Conservation (phyloP, 2,797 vertebrate genomes). For the Sorex maritimensis region DNA sequence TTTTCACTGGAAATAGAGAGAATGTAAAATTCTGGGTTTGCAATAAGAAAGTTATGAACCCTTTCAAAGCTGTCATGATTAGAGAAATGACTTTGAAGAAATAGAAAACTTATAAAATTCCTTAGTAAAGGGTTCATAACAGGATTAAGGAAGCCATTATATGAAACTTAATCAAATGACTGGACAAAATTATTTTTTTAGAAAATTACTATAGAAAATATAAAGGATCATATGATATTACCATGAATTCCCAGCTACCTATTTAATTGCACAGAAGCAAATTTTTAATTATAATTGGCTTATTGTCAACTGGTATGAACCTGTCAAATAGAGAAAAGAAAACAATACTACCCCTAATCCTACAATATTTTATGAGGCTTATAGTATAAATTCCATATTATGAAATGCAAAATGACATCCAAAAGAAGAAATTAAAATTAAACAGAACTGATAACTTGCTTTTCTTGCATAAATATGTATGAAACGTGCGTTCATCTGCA, state of each 20-base stretch:
- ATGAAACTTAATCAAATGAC: not conserved
- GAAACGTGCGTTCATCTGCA: slow-evolving; percentile 48
- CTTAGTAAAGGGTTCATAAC: accelerated
- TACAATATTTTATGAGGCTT: not conserved
- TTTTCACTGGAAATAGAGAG: not conserved
- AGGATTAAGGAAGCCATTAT: not conserved
- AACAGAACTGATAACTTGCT: slow-evolving; percentile 37
- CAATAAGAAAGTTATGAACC: not conserved
- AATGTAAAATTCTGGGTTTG: not conserved
- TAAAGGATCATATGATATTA: too few relatives aligned
- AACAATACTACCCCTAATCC: not conserved
- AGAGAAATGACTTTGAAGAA: not conserved
- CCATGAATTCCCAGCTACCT: not conserved
- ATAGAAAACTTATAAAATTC: not conserved
- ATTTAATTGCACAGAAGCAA: not conserved
- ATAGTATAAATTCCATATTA: not conserved
- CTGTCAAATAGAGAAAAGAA: not conserved
- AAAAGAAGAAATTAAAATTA: slow-evolving; percentile 60
- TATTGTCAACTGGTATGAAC: not conserved
- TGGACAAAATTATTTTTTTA: not conserved
- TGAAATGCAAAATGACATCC: slow-evolving; percentile 55
- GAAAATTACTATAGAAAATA: too few relatives aligned
- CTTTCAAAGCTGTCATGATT: not conserved
- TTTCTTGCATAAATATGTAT: slow-evolving; percentile 65
- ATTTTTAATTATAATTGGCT: accelerated